Conservation (phyloP, 2,888 invertebrate species). For the Limnephilus rhombicus region DNA sequence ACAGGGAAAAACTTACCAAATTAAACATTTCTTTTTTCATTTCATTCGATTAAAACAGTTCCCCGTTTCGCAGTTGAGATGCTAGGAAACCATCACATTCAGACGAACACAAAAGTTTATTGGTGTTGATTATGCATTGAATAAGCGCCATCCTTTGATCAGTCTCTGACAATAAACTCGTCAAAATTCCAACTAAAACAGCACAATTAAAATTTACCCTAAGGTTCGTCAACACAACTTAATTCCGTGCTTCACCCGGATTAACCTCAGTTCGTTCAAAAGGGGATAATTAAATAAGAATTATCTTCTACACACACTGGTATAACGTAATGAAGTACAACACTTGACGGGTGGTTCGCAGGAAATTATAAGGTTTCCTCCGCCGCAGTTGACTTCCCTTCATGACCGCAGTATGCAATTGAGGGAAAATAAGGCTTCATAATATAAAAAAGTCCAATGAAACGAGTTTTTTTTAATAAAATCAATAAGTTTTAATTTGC, state of each 20-base stretch:
- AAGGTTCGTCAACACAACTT: not conserved
- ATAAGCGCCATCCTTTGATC: not conserved
- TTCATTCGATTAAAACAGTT: no score
- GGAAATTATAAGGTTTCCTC: not conserved
- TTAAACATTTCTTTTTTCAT: no score
- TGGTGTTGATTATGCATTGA: not conserved
- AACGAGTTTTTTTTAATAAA: no score
- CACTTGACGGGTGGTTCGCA: not conserved
- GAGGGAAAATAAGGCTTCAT: not conserved
- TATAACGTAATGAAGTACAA: not conserved
- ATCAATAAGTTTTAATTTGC: no score
- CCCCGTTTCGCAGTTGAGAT: no score
- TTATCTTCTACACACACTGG: not conserved
- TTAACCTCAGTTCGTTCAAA: not conserved
- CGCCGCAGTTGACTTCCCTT: not conserved
- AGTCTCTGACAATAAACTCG: not conserved
- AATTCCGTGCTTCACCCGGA: not conserved
- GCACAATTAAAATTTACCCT: not conserved
- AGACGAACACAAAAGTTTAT: no score
- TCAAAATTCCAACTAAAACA: not conserved
- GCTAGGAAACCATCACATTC: no score
- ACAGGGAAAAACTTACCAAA: no score
- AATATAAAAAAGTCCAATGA: no score
- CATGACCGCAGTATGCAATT: not conserved
- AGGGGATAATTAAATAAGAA: no score